phyloP scores from a whole-genome alignment of 2,113 vertebrate species.

The Columbina picui region DNA sequence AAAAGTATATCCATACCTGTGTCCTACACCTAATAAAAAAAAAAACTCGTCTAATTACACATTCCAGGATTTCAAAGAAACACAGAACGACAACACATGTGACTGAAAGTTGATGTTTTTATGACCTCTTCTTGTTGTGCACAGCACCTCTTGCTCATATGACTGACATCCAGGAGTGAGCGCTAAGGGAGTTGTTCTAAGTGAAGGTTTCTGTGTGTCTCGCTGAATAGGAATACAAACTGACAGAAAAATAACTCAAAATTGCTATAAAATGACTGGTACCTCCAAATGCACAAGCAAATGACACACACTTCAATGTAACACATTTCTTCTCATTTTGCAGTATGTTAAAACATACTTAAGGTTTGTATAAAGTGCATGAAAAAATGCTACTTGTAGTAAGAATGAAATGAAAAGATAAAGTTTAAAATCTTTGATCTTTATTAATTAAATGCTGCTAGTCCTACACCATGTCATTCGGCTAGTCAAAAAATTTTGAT shows the following conservation, averaged over 20 bases:
- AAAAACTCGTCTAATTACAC: conserved; percentile 4
- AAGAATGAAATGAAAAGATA: conserved; percentile 72
- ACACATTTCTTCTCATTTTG: conserved; percentile 80
- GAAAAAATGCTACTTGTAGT: conserved; percentile 72
- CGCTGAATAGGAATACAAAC: conserved; percentile 80
- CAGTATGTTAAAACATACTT: conserved; percentile 77
- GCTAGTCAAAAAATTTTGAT: conserved; percentile 45
- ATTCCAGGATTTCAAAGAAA: conserved; percentile 35
- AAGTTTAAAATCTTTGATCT: conserved; percentile 69
- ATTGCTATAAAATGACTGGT: conserved; percentile 83
- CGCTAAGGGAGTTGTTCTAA: conserved; percentile 75
- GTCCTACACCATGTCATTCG: conserved; percentile 60
- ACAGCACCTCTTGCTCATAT: conserved; percentile 42
- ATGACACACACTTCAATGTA: conserved; percentile 81
- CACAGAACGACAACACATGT: conserved; percentile 41
- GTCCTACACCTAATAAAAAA: neutral
- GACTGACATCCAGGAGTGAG: conserved; percentile 68
- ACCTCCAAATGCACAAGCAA: conserved; percentile 80
- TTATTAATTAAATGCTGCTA: conserved; percentile 71
- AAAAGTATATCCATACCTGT: neutral
- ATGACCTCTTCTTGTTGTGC: conserved; percentile 63
- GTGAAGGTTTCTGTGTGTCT: conserved; percentile 76
- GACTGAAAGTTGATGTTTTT: conserved; percentile 69
- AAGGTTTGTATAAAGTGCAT: conserved; percentile 71
- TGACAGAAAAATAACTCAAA: conserved; percentile 87